phyloP scores from a whole-genome alignment of 1,140 invertebrate genomes.

The Ceratina japonica region DNA sequence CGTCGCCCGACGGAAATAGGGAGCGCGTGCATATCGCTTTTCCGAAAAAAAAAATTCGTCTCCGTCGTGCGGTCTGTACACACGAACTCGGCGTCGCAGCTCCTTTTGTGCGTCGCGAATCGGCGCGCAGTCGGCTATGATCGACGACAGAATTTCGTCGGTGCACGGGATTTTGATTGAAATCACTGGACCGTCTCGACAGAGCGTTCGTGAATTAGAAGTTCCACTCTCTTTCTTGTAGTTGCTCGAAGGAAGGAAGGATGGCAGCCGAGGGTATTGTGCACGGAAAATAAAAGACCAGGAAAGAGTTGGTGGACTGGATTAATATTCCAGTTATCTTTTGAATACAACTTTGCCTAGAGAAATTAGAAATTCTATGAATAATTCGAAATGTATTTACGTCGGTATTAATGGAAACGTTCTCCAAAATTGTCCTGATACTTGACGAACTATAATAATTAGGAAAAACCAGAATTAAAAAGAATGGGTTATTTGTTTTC shows the following conservation, averaged over 20 bases:
- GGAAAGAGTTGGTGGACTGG: not conserved
- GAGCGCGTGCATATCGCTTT: slow-evolving; percentile 39
- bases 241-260: not conserved
- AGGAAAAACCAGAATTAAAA: too few relatives aligned
- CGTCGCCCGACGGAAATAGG: not conserved
- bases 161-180: slow-evolving; percentile 32
- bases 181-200: slow-evolving; percentile 24
- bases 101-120: slow-evolving; percentile 35
- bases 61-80: not conserved
- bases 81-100: not conserved
- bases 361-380: not conserved
- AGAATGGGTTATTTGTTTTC: too few relatives aligned
- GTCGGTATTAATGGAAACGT: too few relatives aligned
- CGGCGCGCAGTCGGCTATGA: slow-evolving; percentile 13
- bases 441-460: too few relatives aligned
- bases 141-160: slow-evolving; percentile 42
- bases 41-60: slow-evolving; percentile 14
- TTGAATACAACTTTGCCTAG: not conserved
- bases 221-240: not conserved
- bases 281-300: slow-evolving; percentile 3
- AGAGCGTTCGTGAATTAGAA: slow-evolving; percentile 28
- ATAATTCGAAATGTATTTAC: too few relatives aligned
- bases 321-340: slow-evolving; percentile 10
- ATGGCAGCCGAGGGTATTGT: not conserved
- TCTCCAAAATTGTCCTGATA: too few relatives aligned